These are phyloP conservation scores for Dendrolimus houi DNA, from an alignment of 2,888 invertebrate species.

Conservation along the genomic window DNA sequence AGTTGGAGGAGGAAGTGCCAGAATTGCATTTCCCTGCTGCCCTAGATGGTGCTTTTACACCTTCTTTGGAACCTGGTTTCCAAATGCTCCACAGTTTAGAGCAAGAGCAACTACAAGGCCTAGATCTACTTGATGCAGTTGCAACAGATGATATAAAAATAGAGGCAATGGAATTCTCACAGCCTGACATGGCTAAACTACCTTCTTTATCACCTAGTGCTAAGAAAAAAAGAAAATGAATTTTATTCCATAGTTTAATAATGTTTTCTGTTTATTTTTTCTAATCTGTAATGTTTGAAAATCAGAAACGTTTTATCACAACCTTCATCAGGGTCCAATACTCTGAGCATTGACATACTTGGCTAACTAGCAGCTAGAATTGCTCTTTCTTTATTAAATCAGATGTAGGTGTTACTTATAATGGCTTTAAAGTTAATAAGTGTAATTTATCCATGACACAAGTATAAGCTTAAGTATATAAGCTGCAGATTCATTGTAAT, in stretches of 20 bases:
- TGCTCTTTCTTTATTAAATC: no score
- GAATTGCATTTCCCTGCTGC: slow-evolving; percentile 73
- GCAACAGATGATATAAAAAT: slow-evolving; percentile 56
- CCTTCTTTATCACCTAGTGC: slow-evolving; percentile 52
- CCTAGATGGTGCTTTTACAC: slow-evolving; percentile 67
- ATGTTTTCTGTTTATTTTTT: no score
- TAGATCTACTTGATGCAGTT: slow-evolving; percentile 59
- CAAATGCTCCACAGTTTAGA: slow-evolving; percentile 80
- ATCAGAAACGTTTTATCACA: no score
- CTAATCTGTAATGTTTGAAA: no score
- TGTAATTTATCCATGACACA: no score
- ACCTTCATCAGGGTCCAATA: no score
- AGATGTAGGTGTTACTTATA: no score
- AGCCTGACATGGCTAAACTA: slow-evolving; percentile 47
- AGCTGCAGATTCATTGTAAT: no score
- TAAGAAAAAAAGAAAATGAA: slow-evolving; percentile 64
- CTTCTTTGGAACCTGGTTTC: slow-evolving; percentile 79
- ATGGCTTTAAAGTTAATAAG: no score
- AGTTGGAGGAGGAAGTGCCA: slow-evolving; percentile 68
- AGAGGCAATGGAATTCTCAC: slow-evolving; percentile 59
- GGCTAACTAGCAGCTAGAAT: no score
- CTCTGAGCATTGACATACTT: no score
- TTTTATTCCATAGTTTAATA: not conserved
- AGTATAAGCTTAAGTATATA: no score
- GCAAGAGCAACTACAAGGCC: slow-evolving; percentile 70